Evolutionary conservation across 2,888 invertebrate genomes (phyloP), one percentile per base, ranked within the genome.

Genomic region (Lingula anatina): DNA sequence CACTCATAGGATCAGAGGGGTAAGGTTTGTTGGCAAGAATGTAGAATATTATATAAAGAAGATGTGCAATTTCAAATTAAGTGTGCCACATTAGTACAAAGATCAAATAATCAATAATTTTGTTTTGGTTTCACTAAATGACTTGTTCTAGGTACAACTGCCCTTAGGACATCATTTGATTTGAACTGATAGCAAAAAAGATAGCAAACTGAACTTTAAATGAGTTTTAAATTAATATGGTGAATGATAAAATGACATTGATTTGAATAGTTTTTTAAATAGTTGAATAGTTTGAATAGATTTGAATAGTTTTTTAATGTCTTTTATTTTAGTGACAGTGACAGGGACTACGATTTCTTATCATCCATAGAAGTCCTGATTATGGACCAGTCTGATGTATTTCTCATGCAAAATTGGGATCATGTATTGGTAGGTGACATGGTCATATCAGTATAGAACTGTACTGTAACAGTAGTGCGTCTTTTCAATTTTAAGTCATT

Each of bases 331-430:
- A 74, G 73, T 12, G 71, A 72, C 26, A 61, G 59, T 38, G 62
- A 65, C 5, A 48, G 68, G 39, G 71, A 73, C 49, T 70, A 60
- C 71, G 97, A 99, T 78, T 97, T 96, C 73, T 79, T 99, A 2
- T 88, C 94, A 0, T 96, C 96, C 0, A 86, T 97, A 49, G 97
- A 99, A 79, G 53, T 99, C 2, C 75, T 96, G 12, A 83, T 99
- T 18, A 75, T 96, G 65, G 99, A 99, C 71, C 92, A 96, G 77
- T 80, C 87, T 0, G 94, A 97, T 71, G 78, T 96, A 9, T 90
- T 96, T 75, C 77, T 89, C 5, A 96, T 97, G 86, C 99, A 85
- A 73, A 99, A 97, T 79, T 97, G 97, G 96, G 93, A 94, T 63
- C 96, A 99, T 73, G 76, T 96, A 20, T 70, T 90, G 27, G 73